phyloP scores from a whole-genome alignment of 2,797 vertebrate species.

The Coranthus polyacanthus region DNA sequence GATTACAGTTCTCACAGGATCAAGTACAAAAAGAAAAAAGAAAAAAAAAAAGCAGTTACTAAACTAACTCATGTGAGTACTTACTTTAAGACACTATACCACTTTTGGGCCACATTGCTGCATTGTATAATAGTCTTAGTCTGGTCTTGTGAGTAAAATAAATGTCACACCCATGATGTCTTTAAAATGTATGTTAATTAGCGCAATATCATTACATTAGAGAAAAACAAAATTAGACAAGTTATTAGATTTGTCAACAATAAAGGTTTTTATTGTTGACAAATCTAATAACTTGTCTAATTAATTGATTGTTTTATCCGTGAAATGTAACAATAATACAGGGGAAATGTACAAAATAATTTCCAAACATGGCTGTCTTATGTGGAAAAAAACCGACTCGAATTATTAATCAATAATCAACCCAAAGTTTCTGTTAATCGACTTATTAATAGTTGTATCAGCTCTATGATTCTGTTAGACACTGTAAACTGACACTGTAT shows the following conservation, averaged over 20 bases:
- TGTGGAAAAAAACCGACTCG: no score
- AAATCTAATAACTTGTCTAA: not conserved
- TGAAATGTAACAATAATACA: slow-evolving; percentile 3
- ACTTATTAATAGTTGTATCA: no score
- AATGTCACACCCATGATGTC: not conserved
- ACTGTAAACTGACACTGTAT: slow-evolving; percentile 10
- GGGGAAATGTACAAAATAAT: not conserved
- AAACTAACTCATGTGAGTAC: not conserved
- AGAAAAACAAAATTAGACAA: not conserved
- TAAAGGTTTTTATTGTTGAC: no score
- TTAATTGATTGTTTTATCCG: not conserved
- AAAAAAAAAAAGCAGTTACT: not conserved
- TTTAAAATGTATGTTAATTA: no score
- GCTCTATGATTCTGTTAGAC: not conserved
- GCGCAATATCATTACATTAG: no score
- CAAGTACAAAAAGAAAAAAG: not conserved
- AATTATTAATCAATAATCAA: no score
- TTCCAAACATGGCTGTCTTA: not conserved
- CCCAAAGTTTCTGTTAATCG: not conserved
- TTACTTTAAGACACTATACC: no score
- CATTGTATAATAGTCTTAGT: not conserved
- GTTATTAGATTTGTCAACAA: no score
- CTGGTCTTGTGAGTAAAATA: slow-evolving; percentile 3
- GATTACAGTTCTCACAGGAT: not conserved
- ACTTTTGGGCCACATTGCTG: not conserved